Evolutionary conservation across 2,797 vertebrate genomes (phyloP), one percentile per base, ranked within the genome.

Genomic region (Esox masquinongy): DNA sequence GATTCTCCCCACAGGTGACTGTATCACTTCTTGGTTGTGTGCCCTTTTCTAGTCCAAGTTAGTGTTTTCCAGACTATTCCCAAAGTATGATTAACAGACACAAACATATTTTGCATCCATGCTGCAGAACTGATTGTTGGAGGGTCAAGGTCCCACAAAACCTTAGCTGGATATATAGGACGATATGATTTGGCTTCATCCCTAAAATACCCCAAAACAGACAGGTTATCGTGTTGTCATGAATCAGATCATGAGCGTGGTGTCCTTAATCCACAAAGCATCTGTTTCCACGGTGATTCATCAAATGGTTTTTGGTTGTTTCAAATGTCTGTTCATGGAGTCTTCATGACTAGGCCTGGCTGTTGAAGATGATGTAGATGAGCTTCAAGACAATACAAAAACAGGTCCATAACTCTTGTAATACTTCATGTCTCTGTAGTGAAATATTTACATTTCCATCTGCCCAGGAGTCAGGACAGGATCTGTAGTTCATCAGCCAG

Each of bases 381-480:
- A 81, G 15, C 31, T 26, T 76, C 59, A 70, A 79, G 73, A 67
- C 73, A 17, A 69, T 0, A 39, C 49, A 80, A 73, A 63, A 81
- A 74, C 68, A 63, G 43, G 68, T 66, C 74, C 78, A 80, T 87
- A 77, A 83, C 79, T 85, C 85, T 83, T 64, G 79, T 82, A 77
- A 83, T 78, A 73, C 85, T 83, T 84, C 87, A 90, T 88, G 88
- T 88, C 82, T 83, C 80, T 24, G 2, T 56, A 84, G 83, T 82
- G 81, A 88, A 93, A 91, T 94, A 92, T 95, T 94, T 93, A 92
- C 89, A 92, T 89, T 92, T 90, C 77, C 71, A 81, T 87, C 81
- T 84, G 84, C 71, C 70, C 22, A 26, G 56, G 22, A 61, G 56
- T 12, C 49, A 79, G 53, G 88, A 90, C 80, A 26, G 83, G 83